Evolutionary conservation across 2,888 invertebrate genomes (phyloP), one percentile per base, ranked within the genome.

Genomic region (Steinernema scapterisci): DNA sequence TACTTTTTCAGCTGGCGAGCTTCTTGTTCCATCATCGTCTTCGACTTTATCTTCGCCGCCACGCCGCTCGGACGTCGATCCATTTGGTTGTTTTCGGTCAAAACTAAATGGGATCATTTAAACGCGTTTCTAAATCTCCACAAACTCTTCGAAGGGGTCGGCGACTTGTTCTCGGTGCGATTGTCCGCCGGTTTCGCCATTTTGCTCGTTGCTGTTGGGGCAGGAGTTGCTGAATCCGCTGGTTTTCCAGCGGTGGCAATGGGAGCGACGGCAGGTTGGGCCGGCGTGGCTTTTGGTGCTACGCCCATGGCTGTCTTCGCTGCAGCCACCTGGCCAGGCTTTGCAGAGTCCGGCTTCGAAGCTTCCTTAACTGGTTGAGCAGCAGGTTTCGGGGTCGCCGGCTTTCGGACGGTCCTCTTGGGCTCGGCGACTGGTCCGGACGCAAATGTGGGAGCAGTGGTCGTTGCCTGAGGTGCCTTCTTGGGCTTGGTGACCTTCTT

Each of bases 391-490:
- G 77, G 79, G n/a, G 76, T 76, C 51, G 76, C 77, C 77, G 80
- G 77, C 74, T 81, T 51, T 46, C 82, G 75, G 38, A 82, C 74
- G 0, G 82, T 81, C n/a, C 78, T 74, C 71, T 82, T 82, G 11
- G 82, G 80, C 54, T 78, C 81, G 16, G 75, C 70, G 31, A 25
- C 72, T 6, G 73, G 63, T 13, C 63, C 73, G 51, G 71, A 74
- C 5, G 46, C 21, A 51, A 27, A 43, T 16, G 31, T 45, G n/a
- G 25, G 48, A 13, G 31, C 71, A 16, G 70, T 25, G 44, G 25
- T 13, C 38, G 31, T 45, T 5, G 43, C 3, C 51, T 25, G 25
- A n/a, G 73, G 19, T 78, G 16, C 76, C 79, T 9, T 77, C 79
- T 52, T 81, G 76, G 31, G 79, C 78, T 56, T 74, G 76, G 9